A percentile compares a stretch with the other conserved stretches of the same genome.
phyloP scores from a whole-genome alignment of 2,797 vertebrate species.

The Pteronotus mesoamericanus region DNA sequence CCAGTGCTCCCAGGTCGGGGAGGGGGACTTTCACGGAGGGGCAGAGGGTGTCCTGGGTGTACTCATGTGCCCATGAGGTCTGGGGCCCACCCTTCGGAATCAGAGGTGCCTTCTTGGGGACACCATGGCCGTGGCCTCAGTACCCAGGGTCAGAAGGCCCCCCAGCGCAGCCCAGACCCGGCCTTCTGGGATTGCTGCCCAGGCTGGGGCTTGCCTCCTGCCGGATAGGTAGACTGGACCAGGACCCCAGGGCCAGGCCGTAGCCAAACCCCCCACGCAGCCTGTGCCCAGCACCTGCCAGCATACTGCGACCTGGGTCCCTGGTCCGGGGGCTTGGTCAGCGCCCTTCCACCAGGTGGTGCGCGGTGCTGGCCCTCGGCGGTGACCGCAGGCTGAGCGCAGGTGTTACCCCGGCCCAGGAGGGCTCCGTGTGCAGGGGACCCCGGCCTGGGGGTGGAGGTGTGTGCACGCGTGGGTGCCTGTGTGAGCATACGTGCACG shows the following conservation, averaged over 20 bases:
- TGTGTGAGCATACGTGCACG: accelerated
- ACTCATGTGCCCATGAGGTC: accelerated
- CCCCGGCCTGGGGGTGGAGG: neutral
- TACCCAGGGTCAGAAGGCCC: too few relatives aligned
- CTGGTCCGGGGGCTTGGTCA: accelerated
- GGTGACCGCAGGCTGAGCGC: neutral
- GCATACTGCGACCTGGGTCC: neutral
- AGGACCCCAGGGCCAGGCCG: neutral
- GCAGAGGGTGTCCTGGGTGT: neutral
- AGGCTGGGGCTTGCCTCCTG: neutral
- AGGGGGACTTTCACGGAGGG: too few relatives aligned
- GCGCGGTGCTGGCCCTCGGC: accelerated
- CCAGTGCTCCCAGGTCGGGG: neutral
- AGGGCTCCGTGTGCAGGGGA: neutral
- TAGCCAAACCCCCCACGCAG: accelerated
- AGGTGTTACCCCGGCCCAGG: neutral
- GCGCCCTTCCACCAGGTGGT: accelerated
- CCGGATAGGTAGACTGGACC: too few relatives aligned
- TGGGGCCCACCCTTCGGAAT: neutral
- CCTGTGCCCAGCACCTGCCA: accelerated
- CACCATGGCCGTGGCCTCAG: neutral
- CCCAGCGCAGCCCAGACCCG: neutral
- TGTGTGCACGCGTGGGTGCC: neutral
- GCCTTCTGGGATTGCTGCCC: too few relatives aligned
- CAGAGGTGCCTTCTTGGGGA: too few relatives aligned